A percentile compares a stretch with the other conserved stretches of the same genome.
phyloP scores from a whole-genome alignment of 1,140 invertebrate genomes.

The Zaprionus kolodkinae region DNA sequence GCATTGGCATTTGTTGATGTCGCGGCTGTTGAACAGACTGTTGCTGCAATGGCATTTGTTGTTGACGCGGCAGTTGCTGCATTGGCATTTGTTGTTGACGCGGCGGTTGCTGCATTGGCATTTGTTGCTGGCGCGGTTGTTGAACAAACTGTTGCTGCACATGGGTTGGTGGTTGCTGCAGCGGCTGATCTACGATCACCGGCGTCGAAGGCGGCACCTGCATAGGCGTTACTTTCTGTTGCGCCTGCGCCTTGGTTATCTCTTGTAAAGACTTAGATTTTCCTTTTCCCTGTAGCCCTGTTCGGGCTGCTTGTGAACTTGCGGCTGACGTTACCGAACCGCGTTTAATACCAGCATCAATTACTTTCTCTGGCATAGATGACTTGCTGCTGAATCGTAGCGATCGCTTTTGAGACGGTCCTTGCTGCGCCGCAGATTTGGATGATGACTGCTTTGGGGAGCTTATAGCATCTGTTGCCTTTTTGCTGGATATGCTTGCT shows the following conservation, averaged over 20 bases:
- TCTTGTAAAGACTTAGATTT: background rate
- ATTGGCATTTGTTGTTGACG: no score
- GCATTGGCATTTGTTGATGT: background rate
- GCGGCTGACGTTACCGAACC: background rate
- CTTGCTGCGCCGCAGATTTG: background rate
- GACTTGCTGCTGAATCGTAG: slow-evolving; percentile 1
- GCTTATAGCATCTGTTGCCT: background rate
- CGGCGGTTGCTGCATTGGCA: background rate
- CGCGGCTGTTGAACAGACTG: background rate
- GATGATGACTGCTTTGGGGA: background rate
- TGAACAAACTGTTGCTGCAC: background rate
- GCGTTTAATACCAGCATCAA: slow-evolving; percentile 54
- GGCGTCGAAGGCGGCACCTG: background rate
- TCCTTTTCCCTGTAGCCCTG: background rate
- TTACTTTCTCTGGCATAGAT: slow-evolving; percentile 42
- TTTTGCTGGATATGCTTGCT: background rate
- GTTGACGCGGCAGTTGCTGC: background rate
- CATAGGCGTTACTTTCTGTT: background rate
- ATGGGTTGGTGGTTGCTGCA: background rate
- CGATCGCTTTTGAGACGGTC: background rate
- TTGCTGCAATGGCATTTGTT: background rate
- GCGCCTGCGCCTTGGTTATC: background rate
- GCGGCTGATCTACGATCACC: background rate
- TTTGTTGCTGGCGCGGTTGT: background rate
- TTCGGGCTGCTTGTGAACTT: background rate